Evolutionary conservation across 2,113 vertebrate genomes (phyloP).

Genomic region (Atherinomorus stipes): DNA sequence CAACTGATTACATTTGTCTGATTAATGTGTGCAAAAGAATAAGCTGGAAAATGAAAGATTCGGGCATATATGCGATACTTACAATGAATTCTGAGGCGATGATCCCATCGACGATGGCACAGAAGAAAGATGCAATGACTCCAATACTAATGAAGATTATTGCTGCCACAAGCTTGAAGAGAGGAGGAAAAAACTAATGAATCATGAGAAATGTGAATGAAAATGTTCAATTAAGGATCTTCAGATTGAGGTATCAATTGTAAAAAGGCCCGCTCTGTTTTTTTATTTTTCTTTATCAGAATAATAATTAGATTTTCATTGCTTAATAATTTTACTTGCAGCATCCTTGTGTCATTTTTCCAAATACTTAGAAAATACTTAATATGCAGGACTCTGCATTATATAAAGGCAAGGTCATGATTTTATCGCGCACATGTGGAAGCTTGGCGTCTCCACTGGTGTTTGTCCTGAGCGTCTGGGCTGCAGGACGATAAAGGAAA

Average conservation of each 20-base stretch:
- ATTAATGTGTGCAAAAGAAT: not conserved
- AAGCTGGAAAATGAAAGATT: not conserved
- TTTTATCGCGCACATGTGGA: not conserved
- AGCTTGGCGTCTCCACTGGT: constrained; percentile 13
- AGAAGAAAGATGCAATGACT: constrained; percentile 91
- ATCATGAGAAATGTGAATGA: too few relatives aligned
- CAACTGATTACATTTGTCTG: not conserved
- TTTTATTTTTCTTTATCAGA: too few relatives aligned
- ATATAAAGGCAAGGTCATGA: not conserved
- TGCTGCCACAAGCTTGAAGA: constrained; percentile 87
- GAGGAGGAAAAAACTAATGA: not conserved
- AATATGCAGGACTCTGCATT: not conserved
- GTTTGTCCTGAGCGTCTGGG: constrained; percentile 56
- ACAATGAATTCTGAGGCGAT: constrained; percentile 93
- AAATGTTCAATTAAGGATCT: not conserved
- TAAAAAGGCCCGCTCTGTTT: too few relatives aligned
- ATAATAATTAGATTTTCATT: too few relatives aligned
- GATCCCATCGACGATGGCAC: constrained; percentile 91
- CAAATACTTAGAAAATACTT: too few relatives aligned
- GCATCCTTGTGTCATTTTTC: not conserved
- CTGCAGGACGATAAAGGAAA: constrained; percentile 75
- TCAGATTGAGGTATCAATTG: too few relatives aligned
- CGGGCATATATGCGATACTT: constrained; percentile 72
- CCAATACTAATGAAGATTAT: constrained; percentile 96
- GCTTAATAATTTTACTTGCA: not conserved